A percentile compares a stretch with the other conserved stretches of the same genome.
phyloP scores from a whole-genome alignment of 1,140 invertebrate species.

The Scylla paramamosain region DNA sequence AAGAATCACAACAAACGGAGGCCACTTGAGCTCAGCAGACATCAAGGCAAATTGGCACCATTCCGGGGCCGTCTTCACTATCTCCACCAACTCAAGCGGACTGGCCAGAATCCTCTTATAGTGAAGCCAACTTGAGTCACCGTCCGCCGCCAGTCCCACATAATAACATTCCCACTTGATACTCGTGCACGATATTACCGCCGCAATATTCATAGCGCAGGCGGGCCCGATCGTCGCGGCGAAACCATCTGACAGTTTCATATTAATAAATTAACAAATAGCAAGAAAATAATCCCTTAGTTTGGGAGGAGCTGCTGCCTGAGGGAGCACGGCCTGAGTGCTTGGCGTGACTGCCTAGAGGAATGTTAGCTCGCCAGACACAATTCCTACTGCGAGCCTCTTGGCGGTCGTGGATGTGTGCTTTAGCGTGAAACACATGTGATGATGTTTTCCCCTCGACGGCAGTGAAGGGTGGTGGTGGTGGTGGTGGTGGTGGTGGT shows the following conservation, averaged over 20 bases:
- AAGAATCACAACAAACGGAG: conserved; percentile 12
- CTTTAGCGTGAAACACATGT: conserved; percentile 57
- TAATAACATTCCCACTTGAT: conserved; percentile 57
- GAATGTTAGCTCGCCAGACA: conserved; percentile 38
- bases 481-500: no score
- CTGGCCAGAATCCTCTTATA: conserved; percentile 52
- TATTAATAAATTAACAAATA: conserved; percentile 68
- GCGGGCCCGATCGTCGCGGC: background rate
- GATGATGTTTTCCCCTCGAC: conserved; percentile 46
- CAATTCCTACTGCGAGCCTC: conserved; percentile 44
- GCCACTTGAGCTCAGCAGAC: conserved; percentile 26
- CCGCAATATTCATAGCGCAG: conserved; percentile 56
- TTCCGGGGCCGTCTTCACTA: conserved; percentile 55
- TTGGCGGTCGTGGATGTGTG: conserved; percentile 37
- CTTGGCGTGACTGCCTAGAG: conserved; percentile 35
- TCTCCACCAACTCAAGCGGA: conserved; percentile 15
- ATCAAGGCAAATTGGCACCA: conserved; percentile 61
- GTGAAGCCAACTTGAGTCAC: conserved; percentile 26
- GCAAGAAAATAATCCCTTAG: background rate
- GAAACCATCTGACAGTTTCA: conserved; percentile 56
- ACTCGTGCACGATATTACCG: conserved; percentile 50
- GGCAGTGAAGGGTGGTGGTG: background rate
- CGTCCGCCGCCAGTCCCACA: background rate
- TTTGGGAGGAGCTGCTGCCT: conserved; percentile 28
- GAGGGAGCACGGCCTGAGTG: conserved; percentile 1